phyloP scores from a whole-genome alignment of 37 sponge, comb jelly and placozoan genomes.

The Tethya wilhelma region DNA sequence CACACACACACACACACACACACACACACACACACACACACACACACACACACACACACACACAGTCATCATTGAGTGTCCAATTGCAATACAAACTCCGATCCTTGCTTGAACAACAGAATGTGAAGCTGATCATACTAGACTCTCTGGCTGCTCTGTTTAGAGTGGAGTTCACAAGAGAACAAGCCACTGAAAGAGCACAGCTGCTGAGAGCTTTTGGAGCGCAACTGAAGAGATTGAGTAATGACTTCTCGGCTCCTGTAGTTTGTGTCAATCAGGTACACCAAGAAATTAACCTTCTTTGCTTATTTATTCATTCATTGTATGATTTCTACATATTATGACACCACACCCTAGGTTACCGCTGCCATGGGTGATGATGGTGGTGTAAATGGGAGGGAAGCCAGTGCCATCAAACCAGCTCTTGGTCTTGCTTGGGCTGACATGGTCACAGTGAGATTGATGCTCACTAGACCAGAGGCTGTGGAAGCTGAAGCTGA shows the following conservation, averaged over 20 bases:
- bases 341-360: constrained; percentile 14
- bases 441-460: constrained; percentile 54
- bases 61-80: constrained; percentile 49
- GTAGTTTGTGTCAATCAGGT: constrained; percentile 93
- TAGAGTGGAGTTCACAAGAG: constrained; percentile 71
- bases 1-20: constrained; percentile 7
- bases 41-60: constrained; percentile 5
- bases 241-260: constrained; percentile 41
- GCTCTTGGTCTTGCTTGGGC: constrained; percentile 88
- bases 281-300: not conserved
- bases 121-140: constrained; percentile 74
- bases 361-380: constrained; percentile 25
- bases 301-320: not conserved
- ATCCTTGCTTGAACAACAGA: constrained; percentile 44
- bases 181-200: constrained; percentile 59
- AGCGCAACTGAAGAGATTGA: constrained; percentile 42
- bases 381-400: not conserved
- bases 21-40: constrained; percentile 20
- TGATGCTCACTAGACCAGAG: constrained; percentile 67
- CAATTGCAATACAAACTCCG: constrained; percentile 73
- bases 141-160: constrained; percentile 94
- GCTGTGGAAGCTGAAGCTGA: constrained; percentile 17
- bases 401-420: constrained; percentile 40
- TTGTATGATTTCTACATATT: not conserved
- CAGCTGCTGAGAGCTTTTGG: constrained; percentile 69